These are phyloP conservation scores for Ichneumon xanthorius DNA, from an alignment of 2,888 invertebrate genomes.

Conservation along the genomic window DNA sequence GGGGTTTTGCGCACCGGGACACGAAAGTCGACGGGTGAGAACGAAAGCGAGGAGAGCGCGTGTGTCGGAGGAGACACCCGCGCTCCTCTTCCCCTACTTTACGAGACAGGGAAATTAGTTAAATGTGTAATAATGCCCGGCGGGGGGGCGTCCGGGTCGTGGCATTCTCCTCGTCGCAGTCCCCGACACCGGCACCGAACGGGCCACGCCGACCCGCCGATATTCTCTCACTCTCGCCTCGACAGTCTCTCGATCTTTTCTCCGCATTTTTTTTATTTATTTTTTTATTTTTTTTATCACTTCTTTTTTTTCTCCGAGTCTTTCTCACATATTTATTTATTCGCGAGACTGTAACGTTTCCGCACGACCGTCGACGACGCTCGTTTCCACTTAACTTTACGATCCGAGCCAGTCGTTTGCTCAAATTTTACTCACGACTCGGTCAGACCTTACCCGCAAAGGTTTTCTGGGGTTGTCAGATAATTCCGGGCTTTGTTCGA, in stretches of 20 bases:
- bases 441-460: not conserved
- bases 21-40: slow-evolving; percentile 20
- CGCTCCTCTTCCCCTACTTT: slow-evolving; percentile 76
- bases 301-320: slow-evolving; percentile 13
- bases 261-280: slow-evolving; percentile 10
- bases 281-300: slow-evolving; percentile 17
- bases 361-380: slow-evolving; percentile 37
- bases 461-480: not conserved
- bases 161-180: slow-evolving; percentile 64
- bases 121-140: slow-evolving; percentile 81
- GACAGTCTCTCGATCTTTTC: slow-evolving; percentile 38
- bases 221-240: slow-evolving; percentile 55
- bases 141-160: slow-evolving; percentile 72
- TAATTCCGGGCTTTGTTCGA: not conserved
- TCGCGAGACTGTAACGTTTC: slow-evolving; percentile 25
- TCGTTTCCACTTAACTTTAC: slow-evolving; percentile 53
- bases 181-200: slow-evolving; percentile 45
- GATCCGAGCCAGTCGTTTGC: slow-evolving; percentile 1
- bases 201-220: slow-evolving; percentile 12
- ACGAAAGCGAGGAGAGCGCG: slow-evolving; percentile 53
- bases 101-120: slow-evolving; percentile 83
- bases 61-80: slow-evolving; percentile 68
- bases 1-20: not conserved
- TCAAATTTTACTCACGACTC: slow-evolving; percentile 29
- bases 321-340: slow-evolving; percentile 60